Evolutionary conservation across 2,797 vertebrate species (phyloP).

Genomic region (Channallabes apus): DNA sequence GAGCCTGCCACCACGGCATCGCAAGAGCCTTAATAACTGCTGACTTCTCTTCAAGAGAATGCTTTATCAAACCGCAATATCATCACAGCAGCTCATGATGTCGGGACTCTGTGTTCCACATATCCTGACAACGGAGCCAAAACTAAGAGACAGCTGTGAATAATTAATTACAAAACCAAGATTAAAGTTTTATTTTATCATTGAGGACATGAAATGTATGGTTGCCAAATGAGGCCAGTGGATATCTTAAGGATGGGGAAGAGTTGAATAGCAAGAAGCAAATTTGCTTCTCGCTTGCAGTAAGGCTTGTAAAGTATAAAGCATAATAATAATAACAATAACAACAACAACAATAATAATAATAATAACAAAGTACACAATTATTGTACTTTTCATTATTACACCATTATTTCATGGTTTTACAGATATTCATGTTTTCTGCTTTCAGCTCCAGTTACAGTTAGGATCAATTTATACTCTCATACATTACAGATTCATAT

Average conservation of each 20-base stretch:
- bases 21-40: conserved; percentile 4
- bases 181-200: conserved; percentile 21
- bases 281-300: neutral
- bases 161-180: conserved; percentile 27
- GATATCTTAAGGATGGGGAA: neutral
- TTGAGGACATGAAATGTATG: neutral
- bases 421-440: no score
- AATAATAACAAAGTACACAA: no score
- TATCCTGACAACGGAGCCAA: neutral
- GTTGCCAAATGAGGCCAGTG: neutral
- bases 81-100: conserved; percentile 6
- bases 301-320: neutral
- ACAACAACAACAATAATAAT: no score
- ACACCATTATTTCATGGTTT: neutral
- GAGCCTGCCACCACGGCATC: neutral
- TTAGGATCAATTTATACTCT: no score
- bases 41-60: conserved; percentile 11
- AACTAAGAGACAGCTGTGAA: conserved; percentile 10
- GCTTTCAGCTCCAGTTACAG: neutral
- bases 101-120: neutral
- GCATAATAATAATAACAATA: no score
- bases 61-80: conserved; percentile 7
- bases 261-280: neutral
- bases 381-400: neutral
- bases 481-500: no score